Evolutionary conservation across 2,113 vertebrate genomes (phyloP), one percentile per base, ranked within the genome.

Genomic region (Noturus placidus): DNA sequence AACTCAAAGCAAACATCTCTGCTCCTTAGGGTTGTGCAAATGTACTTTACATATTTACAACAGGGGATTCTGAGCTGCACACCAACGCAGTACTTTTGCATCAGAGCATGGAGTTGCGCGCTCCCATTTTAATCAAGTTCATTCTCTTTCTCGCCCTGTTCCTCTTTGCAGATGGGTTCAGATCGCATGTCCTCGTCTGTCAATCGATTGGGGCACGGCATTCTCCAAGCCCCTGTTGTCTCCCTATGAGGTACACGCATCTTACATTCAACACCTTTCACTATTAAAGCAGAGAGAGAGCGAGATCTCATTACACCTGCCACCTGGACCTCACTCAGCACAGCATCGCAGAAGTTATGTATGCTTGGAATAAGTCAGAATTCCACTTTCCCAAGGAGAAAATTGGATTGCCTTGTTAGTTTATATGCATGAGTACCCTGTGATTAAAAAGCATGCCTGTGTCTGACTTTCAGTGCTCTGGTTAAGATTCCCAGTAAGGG

Each of bases 121-220:
- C 72, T 90, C 90, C 89, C 84, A 93, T 89, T 65, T 87, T 93
- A 91, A 52, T 82, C 79, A 42, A 6, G 5, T 56, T 89, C n/a
- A 85, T 63, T 82, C 30, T 57, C 50, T 80, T 87, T 80, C 33
- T 50, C 77, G 63, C 50, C 69, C 86, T 85, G 5, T 56, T 82
- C 85, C 35, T 83, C 52, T 78, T 80, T 88, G 82, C 94, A 99
- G 98, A 91, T 99, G 98, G 98, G 96, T 99, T 85, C 98, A 99
- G 93, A 95, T 99, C 10, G 98, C 98, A 33, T 99, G 98, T 94
- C 98, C 98, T 54, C 96, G 98, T 15, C 97, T 99, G 79, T 99
- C 98, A 84, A 99, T 99, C 0, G 98, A 99, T 85, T 99, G 98
- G 98, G 98, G 98, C 84, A 93, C 95, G 56, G 97, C 97, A 83